A percentile compares a stretch with the other conserved stretches of the same genome.
phyloP scores from a whole-genome alignment of 2,113 vertebrate species.

The Phocoena sinus region DNA sequence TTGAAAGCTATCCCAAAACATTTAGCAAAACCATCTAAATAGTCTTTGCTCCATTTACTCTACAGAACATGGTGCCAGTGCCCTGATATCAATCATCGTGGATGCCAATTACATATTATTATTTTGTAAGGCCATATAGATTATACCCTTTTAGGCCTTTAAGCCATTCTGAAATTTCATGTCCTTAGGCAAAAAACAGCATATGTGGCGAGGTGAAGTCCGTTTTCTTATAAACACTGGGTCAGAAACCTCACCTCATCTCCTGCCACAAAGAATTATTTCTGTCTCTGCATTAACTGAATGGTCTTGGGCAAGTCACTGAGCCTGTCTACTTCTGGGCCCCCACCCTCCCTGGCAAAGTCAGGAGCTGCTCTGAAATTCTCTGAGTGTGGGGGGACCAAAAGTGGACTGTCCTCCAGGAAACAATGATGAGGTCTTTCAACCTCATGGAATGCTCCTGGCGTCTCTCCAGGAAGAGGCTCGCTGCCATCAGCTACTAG shows the following conservation, averaged over 20 bases:
- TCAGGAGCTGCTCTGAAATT: background rate
- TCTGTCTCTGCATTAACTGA: background rate
- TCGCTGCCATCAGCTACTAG: background rate
- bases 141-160: background rate
- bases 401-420: background rate
- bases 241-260: background rate
- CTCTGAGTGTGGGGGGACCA: background rate
- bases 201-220: background rate
- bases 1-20: background rate
- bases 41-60: background rate
- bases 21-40: background rate
- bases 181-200: background rate
- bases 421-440: background rate
- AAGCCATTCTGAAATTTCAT: background rate
- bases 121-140: background rate
- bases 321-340: background rate
- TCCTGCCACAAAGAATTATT: background rate
- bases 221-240: background rate
- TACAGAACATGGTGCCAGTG: background rate
- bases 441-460: background rate
- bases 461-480: background rate
- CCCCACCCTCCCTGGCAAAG: background rate
- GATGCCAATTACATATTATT: background rate
- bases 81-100: background rate
- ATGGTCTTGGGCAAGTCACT: background rate